phyloP scores from a whole-genome alignment of 2,888 invertebrate genomes.

The Andricus quercusramuli region DNA sequence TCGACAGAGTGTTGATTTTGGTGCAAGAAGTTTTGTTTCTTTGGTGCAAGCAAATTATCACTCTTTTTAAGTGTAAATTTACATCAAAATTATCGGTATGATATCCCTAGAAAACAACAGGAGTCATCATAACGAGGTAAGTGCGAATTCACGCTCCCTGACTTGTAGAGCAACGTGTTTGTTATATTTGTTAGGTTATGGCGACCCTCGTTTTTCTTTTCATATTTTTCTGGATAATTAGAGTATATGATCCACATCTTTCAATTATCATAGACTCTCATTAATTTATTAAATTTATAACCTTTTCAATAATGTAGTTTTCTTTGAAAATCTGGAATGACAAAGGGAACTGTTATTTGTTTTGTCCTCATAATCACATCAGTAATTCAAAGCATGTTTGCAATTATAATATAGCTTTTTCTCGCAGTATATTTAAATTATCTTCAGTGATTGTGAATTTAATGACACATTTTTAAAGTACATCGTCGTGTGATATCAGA shows the following conservation, averaged over 20 bases:
- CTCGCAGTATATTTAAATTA: not conserved
- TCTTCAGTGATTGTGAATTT: not conserved
- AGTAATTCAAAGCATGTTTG: not conserved
- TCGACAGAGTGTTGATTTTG: not conserved
- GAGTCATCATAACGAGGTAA: slow-evolving; percentile 62
- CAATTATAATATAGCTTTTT: not conserved
- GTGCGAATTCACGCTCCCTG: slow-evolving; percentile 13
- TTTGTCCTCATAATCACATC: not conserved
- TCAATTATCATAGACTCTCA: not conserved
- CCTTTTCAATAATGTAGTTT: not conserved
- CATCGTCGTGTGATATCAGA: not conserved
- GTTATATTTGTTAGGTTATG: slow-evolving; percentile 21
- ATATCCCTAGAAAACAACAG: slow-evolving; percentile 62
- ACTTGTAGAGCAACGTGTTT: not conserved
- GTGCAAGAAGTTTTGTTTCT: not conserved
- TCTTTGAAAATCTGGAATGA: not conserved
- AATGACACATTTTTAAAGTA: not conserved
- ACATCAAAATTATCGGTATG: slow-evolving; percentile 59
- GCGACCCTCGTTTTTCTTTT: not conserved
- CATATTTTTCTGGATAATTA: not conserved
- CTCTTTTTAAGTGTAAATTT: not conserved
- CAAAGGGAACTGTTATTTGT: not conserved
- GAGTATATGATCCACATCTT: not conserved
- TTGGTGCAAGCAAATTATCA: not conserved
- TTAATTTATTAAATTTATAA: not conserved